Evolutionary conservation across 2,888 invertebrate species (phyloP).

Genomic region (Bellardia pandia): DNA sequence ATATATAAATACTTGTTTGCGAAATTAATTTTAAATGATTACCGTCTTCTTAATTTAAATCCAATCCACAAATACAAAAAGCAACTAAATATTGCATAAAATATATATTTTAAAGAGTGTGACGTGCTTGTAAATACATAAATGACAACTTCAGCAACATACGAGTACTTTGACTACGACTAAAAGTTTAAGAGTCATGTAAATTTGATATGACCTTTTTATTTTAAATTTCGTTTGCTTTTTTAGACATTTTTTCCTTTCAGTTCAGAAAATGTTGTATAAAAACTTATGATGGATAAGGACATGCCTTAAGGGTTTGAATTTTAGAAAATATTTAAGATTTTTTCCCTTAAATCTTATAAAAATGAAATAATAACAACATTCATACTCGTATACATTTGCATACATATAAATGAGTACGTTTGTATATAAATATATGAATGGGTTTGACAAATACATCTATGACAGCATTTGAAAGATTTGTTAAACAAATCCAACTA

Average conservation of each 20-base stretch:
- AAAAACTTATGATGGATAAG: conserved; percentile 19
- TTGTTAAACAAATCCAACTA: too few relatives aligned
- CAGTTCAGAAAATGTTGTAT: conserved; percentile 19
- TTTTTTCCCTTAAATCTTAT: background rate
- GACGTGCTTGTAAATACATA: background rate
- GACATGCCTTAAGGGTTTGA: conserved; percentile 16
- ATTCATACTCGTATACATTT: background rate
- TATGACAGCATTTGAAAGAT: too few relatives aligned
- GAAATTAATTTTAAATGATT: too few relatives aligned
- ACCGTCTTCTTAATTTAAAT: too few relatives aligned
- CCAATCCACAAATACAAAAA: too few relatives aligned
- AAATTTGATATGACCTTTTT: conserved; percentile 14
- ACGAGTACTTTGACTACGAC: background rate
- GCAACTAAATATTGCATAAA: background rate
- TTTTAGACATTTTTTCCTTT: background rate
- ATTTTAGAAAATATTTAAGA: conserved; percentile 21
- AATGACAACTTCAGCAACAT: background rate
- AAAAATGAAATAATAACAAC: background rate
- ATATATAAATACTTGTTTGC: too few relatives aligned
- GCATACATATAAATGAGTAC: too few relatives aligned
- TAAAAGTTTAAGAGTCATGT: conserved; percentile 6
- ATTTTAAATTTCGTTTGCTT: background rate
- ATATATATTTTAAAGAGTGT: background rate
- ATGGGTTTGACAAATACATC: too few relatives aligned
- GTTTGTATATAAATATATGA: too few relatives aligned